A percentile compares a stretch with the other conserved stretches of the same genome.
Evolutionary conservation across 2,797 vertebrate species (phyloP).

Genomic region (Leptoclinus maculatus): DNA sequence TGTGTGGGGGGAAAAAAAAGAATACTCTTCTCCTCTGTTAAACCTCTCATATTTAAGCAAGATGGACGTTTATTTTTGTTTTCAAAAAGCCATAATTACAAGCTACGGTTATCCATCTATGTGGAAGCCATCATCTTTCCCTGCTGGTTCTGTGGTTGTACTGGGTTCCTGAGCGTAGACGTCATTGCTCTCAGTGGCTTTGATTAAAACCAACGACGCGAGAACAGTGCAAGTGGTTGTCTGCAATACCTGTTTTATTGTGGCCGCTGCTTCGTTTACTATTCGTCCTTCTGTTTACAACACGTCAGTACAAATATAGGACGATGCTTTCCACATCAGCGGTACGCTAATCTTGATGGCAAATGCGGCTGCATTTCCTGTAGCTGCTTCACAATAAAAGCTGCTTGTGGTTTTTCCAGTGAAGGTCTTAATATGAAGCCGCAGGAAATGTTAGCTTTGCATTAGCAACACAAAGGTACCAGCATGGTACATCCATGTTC

Average conservation of each 20-base stretch:
- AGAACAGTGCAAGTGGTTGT: neutral
- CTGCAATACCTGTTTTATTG: neutral
- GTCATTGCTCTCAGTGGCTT: constrained; percentile 25
- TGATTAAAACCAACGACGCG: neutral
- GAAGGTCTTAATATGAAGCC: constrained; percentile 2
- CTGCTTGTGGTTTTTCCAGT: constrained; percentile 6
- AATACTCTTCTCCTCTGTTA: constrained; percentile 1
- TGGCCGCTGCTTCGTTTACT: neutral
- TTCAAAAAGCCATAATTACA: constrained; percentile 65
- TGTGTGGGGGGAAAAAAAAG: neutral
- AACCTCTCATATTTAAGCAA: constrained; percentile 27
- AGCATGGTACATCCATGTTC: neutral
- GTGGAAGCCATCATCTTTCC: constrained; percentile 53
- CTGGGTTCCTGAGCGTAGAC: constrained; percentile 12
- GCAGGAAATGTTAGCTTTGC: constrained; percentile 6
- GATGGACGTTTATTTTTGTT: constrained; percentile 46
- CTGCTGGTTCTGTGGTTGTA: constrained; percentile 42
- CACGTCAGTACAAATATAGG: neutral
- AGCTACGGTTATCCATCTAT: constrained; percentile 44
- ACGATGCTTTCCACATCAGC: neutral
- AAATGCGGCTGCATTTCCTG: constrained; percentile 21
- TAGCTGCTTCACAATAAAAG: constrained; percentile 18
- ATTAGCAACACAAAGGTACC: neutral
- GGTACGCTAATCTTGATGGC: neutral
- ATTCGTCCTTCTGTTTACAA: constrained; percentile 12